Evolutionary conservation across 2,113 vertebrate species (phyloP), one percentile per base, ranked within the genome.

Genomic region (Oenanthe melanoleuca): DNA sequence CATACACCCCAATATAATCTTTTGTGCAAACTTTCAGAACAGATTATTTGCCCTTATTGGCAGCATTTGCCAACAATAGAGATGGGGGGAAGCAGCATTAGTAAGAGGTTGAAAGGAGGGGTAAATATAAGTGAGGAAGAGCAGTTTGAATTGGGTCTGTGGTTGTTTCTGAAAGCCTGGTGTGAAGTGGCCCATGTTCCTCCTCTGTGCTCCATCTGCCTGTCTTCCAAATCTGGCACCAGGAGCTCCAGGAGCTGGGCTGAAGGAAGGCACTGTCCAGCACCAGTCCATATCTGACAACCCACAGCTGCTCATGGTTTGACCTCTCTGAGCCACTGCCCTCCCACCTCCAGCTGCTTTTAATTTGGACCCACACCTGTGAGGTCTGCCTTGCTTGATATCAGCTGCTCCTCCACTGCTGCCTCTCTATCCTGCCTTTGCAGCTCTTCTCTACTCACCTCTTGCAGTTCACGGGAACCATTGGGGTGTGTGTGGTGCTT

Each of bases 31-130:
- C 45, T 78, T 70, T 73, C 42, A 60, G 25, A 73, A 31, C 20
- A 34, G 21, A 5, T 90, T n/a, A 47, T 65, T 31, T 45, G 34
- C 44, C 12, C 4, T 24, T n/a, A 29, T 42, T 29, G 34, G 10
- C 60, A 49, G 14, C 2, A 1, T 40, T 64, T 67, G 37, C 69
- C 49, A 91, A 63, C 34, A 29, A n/a, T n/a, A n/a, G n/a, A n/a
- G n/a, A n/a, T n/a, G n/a, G 14, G 28, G 8, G 3, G 0, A 1
- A 2, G 2, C 8, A 34, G 11, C 20, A 13, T 25, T 49, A 20
- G 12, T 21, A 19, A 25, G 31, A 74, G 5, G 17, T 10, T 63
- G 34, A 33, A 42, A 26, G 29, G 5, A 33, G 5, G 28, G 7
- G 53, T 3, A 14, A 13, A 24, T 11, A 14, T 33, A 40, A 44